Percentiles rank a stretch among this genome's conserved stretches.
Conservation (phyloP, 2,113 vertebrate genomes). For the Misgurnus anguillicaudatus region DNA sequence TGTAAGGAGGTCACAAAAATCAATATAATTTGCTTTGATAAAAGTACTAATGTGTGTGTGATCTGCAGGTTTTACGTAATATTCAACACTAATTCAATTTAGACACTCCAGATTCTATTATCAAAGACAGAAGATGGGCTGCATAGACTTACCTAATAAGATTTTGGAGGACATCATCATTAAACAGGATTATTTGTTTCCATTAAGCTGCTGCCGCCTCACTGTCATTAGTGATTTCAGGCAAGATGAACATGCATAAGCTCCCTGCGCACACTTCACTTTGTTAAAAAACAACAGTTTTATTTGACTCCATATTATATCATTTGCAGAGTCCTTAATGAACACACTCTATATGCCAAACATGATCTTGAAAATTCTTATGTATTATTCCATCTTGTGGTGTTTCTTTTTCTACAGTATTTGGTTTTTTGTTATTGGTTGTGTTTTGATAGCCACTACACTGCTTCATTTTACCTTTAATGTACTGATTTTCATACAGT, state of each 20-base stretch:
- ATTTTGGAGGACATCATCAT: background rate
- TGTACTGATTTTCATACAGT: background rate
- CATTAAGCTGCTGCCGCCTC: background rate
- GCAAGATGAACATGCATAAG: background rate
- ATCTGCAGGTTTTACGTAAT: background rate
- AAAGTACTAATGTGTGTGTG: background rate
- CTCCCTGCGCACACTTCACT: background rate
- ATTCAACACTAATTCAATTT: background rate
- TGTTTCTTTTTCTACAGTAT: constrained; percentile 25
- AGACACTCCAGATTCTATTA: background rate
- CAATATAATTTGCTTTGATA: background rate
- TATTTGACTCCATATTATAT: background rate
- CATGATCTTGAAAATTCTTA: background rate
- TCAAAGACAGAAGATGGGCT: background rate
- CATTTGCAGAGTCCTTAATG: background rate
- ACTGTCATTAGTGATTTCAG: background rate
- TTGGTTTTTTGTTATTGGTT: constrained; percentile 15
- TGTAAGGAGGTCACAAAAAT: background rate
- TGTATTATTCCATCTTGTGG: constrained; percentile 15
- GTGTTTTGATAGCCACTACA: constrained; percentile 32
- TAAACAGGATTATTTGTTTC: background rate
- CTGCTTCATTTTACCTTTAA: background rate
- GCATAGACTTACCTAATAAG: background rate
- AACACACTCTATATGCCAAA: constrained; percentile 1
- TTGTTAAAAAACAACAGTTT: background rate